Base-by-base conservation (phyloP, 2,113 vertebrate genomes). In the Mormyrus lacerda region DNA sequence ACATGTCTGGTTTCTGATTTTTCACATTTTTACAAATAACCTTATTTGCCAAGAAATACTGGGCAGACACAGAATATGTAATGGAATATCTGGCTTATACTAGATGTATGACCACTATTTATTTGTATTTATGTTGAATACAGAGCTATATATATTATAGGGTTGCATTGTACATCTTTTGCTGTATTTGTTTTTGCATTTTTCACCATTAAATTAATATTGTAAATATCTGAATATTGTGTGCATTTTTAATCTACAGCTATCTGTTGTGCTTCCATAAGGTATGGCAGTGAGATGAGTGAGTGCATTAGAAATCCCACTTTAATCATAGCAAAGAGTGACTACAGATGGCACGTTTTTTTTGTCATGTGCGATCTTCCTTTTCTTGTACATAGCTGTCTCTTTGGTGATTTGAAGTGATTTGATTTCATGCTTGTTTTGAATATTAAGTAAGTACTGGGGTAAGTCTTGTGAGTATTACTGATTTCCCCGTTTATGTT, bases 61-160 rank as follows among this genome's bases (percentile, higher is more conserved):
- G 9, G 35, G 27, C 31, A 50, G 69, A 58, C 69, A 53, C 17
- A 83, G 48, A 51, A 39, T 51, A 3, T 24, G 3, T 88, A 55
- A 82, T 82, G 27, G 39, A 85, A 84, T 79, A 76, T 82, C 85
- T 48, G 47, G 47, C 31, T 10, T 84, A 85, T 89, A 84, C 42
- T 55, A n/a, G 48, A 10, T 89, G 39, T 61, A 76, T 85, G 21
- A 84, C 53, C 79, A 84, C 50, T 84, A 84, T 84, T 89, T 61
- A 84, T 58, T 85, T 89, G 35, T 89, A 85, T 89, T 89, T 89
- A 89, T 89, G 55, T 89, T 85, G 6, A 42, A 61, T 89, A 47
- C 58, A 88, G 39, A 84, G 79, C 39, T 88, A 42, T 79, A 79
- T 82, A 48, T 73, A 88, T 76, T 88, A 88, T 50, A 55, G 69